These are phyloP conservation scores for Castor canadensis DNA, from an alignment of 2,113 vertebrate genomes.

Conservation along the genomic window DNA sequence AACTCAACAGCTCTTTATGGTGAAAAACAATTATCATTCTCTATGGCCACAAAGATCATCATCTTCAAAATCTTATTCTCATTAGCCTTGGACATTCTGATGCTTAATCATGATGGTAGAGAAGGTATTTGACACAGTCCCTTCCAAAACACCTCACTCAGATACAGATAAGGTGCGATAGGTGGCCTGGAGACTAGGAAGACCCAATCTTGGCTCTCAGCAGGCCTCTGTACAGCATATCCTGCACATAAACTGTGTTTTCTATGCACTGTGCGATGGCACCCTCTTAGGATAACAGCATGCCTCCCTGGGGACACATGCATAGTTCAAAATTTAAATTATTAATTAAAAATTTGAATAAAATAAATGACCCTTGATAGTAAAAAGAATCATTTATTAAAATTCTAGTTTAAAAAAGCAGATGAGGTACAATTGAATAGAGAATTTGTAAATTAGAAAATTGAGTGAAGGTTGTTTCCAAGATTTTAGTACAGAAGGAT, in stretches of 20 bases:
- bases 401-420: neutral
- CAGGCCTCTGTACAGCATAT: no score
- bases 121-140: no score
- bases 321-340: neutral
- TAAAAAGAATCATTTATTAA: neutral
- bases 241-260: neutral
- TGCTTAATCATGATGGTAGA: neutral
- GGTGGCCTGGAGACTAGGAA: neutral
- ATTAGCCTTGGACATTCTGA: neutral
- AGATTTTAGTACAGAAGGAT: neutral
- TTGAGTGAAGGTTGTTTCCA: neutral
- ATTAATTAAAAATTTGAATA: neutral
- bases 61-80: constrained; percentile 97
- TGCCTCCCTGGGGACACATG: neutral
- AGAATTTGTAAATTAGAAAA: neutral
- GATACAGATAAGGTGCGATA: neutral
- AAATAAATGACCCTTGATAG: neutral
- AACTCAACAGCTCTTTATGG: constrained; percentile 91
- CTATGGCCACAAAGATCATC: constrained; percentile 97
- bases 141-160: neutral
- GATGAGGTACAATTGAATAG: neutral
- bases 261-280: neutral
- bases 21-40: constrained; percentile 98
- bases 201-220: no score
- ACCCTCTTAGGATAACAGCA: neutral